Conservation (phyloP, 2,113 vertebrate species). For the Mesitornis unicolor region DNA sequence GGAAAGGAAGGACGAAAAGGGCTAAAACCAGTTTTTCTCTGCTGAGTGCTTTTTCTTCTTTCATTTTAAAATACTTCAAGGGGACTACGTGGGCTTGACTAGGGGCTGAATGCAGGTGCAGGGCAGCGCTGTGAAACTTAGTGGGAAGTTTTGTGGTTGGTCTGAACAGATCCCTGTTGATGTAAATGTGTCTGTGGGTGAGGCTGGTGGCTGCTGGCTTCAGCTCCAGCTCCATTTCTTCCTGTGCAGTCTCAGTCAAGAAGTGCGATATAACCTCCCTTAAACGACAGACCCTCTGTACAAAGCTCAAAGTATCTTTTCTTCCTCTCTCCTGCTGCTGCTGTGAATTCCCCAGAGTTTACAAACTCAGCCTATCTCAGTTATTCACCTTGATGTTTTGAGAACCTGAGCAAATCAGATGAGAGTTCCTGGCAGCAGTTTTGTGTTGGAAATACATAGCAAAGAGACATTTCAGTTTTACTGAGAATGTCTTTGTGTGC, state of each 20-base stretch:
- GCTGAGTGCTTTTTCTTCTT: not conserved
- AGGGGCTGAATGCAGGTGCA: not conserved
- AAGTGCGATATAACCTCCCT: not conserved
- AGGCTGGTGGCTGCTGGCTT: not conserved
- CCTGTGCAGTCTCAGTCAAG: not conserved
- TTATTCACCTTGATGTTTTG: constrained; percentile 24
- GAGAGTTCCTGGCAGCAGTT: constrained; percentile 13
- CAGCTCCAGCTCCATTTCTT: not conserved
- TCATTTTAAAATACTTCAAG: not conserved
- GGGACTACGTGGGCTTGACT: rapidly evolving
- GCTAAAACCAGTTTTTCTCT: not conserved
- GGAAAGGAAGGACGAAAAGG: not conserved
- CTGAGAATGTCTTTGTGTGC: not conserved
- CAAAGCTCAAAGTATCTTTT: not conserved
- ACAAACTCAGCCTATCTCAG: not conserved
- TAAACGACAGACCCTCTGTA: not conserved
- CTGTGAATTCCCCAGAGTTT: not conserved
- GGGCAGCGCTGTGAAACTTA: not conserved
- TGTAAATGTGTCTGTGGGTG: not conserved
- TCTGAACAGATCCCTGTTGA: not conserved
- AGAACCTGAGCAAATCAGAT: constrained; percentile 5
- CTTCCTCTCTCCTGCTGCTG: not conserved
- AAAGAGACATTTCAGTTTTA: not conserved
- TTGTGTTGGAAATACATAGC: not conserved
- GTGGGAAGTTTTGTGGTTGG: not conserved